Conservation (phyloP, 2,797 vertebrate genomes). For the Myoxocephalus aenaeus region DNA sequence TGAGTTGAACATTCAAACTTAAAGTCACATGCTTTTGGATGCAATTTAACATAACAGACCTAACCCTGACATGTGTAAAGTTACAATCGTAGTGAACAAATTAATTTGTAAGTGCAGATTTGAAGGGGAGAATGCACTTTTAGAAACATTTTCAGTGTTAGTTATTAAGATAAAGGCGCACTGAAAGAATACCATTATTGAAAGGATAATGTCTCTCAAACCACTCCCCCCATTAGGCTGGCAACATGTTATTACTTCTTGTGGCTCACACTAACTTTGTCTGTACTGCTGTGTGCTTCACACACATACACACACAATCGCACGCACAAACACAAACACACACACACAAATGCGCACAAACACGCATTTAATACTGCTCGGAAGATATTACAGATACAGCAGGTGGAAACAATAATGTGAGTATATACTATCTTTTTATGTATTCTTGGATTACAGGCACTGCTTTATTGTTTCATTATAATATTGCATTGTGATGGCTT, state of each 20-base stretch:
- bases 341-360: too few species aligned
- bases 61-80: background rate
- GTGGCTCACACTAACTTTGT: slow-evolving; percentile 53
- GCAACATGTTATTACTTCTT: slow-evolving; percentile 40
- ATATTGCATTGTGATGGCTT: background rate
- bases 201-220: slow-evolving; percentile 26
- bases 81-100: background rate
- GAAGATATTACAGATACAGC: slow-evolving; percentile 30
- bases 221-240: slow-evolving; percentile 47
- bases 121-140: background rate
- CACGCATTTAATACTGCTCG: background rate
- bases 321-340: background rate
- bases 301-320: slow-evolving; percentile 10
- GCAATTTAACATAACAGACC: background rate
- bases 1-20: background rate
- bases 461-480: background rate
- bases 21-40: background rate
- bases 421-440: slow-evolving; percentile 38
- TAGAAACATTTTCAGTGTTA: background rate
- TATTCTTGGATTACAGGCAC: background rate
- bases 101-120: slow-evolving; percentile 2
- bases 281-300: slow-evolving; percentile 45
- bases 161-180: background rate
- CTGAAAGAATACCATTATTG: slow-evolving; percentile 18
- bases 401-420: slow-evolving; percentile 56